A percentile compares a stretch with the other conserved stretches of the same genome.
These are phyloP conservation scores for Cyclophora albipunctata DNA, from an alignment of 2,888 invertebrate genomes.

Conservation along the genomic window DNA sequence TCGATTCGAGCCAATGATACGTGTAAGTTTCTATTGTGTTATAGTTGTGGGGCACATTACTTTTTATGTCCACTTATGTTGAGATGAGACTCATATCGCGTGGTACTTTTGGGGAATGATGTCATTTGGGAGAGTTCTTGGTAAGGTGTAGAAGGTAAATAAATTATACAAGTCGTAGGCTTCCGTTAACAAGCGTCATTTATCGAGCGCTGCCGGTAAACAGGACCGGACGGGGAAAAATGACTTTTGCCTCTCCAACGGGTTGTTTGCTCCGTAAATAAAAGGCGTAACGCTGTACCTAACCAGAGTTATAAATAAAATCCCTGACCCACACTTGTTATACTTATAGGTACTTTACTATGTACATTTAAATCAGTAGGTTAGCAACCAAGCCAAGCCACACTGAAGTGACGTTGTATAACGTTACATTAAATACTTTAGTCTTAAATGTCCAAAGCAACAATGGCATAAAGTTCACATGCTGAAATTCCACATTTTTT, in stretches of 20 bases:
- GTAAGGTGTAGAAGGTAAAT: slow-evolving; percentile 27
- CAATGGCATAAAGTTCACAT: too few species aligned
- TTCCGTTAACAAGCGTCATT: slow-evolving; percentile 54
- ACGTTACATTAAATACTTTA: too few species aligned
- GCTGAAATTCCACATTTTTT: too few species aligned
- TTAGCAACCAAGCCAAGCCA: too few species aligned
- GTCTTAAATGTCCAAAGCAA: too few species aligned
- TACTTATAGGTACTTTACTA: too few species aligned
- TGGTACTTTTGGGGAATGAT: slow-evolving; percentile 2
- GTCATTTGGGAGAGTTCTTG: slow-evolving; percentile 9
- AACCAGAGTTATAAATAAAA: slow-evolving; percentile 9
- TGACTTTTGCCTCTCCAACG: slow-evolving; percentile 23
- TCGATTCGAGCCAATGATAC: slow-evolving; percentile 9
- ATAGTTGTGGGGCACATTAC: slow-evolving; percentile 4
- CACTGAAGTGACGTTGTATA: too few species aligned
- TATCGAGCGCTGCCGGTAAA: slow-evolving; percentile 36
- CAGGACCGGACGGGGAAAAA: slow-evolving; percentile 30
- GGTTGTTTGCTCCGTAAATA: slow-evolving; percentile 15
- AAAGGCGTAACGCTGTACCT: slow-evolving; percentile 5
- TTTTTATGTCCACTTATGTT: slow-evolving; percentile 6
- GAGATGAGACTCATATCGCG: slow-evolving; percentile 1
- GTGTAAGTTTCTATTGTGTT: slow-evolving; percentile 2
- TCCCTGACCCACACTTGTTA: too few species aligned
- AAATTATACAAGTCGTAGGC: slow-evolving; percentile 53
- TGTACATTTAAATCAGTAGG: too few species aligned